Percentiles rank a stretch among this genome's conserved stretches.
Conservation (phyloP, 2,888 invertebrate genomes). For the Oxytorus armatus region DNA sequence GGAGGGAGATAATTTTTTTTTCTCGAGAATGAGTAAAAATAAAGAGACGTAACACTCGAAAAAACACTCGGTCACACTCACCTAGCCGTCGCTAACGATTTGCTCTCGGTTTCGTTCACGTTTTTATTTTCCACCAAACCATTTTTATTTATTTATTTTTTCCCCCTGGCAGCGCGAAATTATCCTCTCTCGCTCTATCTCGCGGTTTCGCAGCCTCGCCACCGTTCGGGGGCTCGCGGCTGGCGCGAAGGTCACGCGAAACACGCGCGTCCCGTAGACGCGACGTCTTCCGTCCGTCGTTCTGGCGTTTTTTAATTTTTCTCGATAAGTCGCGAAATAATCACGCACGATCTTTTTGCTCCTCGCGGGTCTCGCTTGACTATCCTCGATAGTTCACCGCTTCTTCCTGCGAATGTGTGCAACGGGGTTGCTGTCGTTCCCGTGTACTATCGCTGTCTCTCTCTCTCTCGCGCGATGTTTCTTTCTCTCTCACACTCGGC, state of each 20-base stretch:
- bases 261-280: conserved; percentile 66
- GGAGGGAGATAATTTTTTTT: background rate
- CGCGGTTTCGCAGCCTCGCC: conserved; percentile 45
- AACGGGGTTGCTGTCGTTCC: conserved; percentile 15
- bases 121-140: background rate
- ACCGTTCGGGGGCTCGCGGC: conserved; percentile 46
- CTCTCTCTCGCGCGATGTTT: background rate
- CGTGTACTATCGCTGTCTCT: background rate
- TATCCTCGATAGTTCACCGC: too few relatives aligned
- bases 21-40: background rate
- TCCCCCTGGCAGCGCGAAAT: conserved; percentile 7
- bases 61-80: conserved; percentile 50
- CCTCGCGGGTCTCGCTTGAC: too few relatives aligned
- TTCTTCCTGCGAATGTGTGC: too few relatives aligned
- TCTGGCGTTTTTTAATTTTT: conserved; percentile 13
- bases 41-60: background rate
- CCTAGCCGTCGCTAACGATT: conserved; percentile 36
- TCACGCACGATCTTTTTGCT: too few relatives aligned
- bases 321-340: too few relatives aligned
- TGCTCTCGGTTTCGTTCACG: background rate
- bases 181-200: conserved; percentile 29
- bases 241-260: conserved; percentile 68
- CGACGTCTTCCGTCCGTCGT: conserved; percentile 68
- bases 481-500: conserved; percentile 36
- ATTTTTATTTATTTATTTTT: conserved; percentile 2